These are phyloP conservation scores for Bombus soroeensis DNA, from an alignment of 1,140 invertebrate genomes.

Conservation along the genomic window DNA sequence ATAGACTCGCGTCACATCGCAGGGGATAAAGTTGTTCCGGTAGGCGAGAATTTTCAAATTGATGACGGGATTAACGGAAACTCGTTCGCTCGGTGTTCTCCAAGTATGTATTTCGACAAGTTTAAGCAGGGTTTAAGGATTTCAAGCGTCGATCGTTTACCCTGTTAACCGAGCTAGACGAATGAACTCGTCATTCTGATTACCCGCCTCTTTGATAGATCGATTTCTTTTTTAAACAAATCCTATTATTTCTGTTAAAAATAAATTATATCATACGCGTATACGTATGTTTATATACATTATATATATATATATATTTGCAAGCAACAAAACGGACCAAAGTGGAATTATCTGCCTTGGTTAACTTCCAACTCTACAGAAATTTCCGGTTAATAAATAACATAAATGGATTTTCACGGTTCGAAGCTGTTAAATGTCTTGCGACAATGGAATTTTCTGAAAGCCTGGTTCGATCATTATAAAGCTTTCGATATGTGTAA, in stretches of 20 bases:
- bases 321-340: too few relatives aligned
- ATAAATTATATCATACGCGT: neutral
- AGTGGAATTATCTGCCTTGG: too few relatives aligned
- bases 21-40: neutral
- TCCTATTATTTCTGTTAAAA: neutral
- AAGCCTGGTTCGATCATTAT: too few relatives aligned
- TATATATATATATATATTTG: too few relatives aligned
- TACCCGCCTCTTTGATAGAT: neutral
- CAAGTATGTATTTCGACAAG: neutral
- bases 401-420: too few relatives aligned
- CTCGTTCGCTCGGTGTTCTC: neutral
- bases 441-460: too few relatives aligned
- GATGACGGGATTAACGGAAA: neutral
- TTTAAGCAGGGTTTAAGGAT: neutral
- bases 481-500: too few relatives aligned
- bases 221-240: neutral
- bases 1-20: neutral
- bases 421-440: too few relatives aligned
- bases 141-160: neutral
- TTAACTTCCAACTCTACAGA: too few relatives aligned
- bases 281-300: neutral
- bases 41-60: conserved; percentile 2
- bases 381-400: too few relatives aligned
- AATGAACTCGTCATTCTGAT: neutral
- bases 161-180: neutral